Evolutionary conservation across 2,888 invertebrate species (phyloP), one percentile per base, ranked within the genome.

Genomic region (Harmothoe impar): DNA sequence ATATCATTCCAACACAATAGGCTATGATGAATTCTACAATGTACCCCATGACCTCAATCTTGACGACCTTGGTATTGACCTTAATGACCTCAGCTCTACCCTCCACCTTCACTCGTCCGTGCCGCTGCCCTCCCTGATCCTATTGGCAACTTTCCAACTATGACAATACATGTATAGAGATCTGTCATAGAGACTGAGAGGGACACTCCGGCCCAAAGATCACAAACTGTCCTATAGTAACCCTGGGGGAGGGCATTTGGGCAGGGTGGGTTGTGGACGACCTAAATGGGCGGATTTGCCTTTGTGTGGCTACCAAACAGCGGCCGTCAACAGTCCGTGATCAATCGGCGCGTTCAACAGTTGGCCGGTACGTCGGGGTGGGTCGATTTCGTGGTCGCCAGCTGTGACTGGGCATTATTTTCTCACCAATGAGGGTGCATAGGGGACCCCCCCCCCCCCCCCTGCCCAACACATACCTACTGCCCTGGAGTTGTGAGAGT

Each of bases 321-420:
- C 54, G 31, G 20, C 86, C 33, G 86, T 86, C 86, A 54, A 25
- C 86, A 84, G 15, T 12, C 10, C 31, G 52, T 86, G 86, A 86
- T 86, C 86, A 86, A 86, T 86, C 86, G 86, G 17, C 86, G 56
- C 86, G 29, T 86, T 86, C 86, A 86, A 86, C 86, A 86, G 86
- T 86, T 86, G 86, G 86, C 25, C 54, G 54, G 43, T 43, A 43
- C 86, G 52, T 86, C 52, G 52, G 25, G n/a, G n/a, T 10, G 25
- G 29, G 52, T 86, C 86, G 54, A 54, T 86, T 54, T 86, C 1
- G 86, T 54, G 54, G 25, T 23, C 86, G 29, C 86, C 86, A 54
- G 51, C 86, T 86, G 86, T 86, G 52, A 56, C 25, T 52, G 86
- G 10, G 54, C 86, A 86, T 86, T 86, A 86, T 86, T 54, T 86